phyloP scores from a whole-genome alignment of 2,113 vertebrate species.

The Sakesphorus luctuosus region DNA sequence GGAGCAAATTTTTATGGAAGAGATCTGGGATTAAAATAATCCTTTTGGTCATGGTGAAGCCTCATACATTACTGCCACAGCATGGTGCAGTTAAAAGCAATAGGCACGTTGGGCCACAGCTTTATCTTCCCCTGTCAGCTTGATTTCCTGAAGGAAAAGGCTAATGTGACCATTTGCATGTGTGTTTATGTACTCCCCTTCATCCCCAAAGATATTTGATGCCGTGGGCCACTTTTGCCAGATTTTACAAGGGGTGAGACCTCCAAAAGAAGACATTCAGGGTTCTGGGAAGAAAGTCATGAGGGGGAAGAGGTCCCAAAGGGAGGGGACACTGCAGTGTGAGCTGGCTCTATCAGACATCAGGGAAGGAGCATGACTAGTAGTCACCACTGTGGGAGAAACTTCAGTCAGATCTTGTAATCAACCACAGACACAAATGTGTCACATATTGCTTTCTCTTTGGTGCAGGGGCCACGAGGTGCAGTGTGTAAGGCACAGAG shows the following conservation, averaged over 20 bases:
- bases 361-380: neutral
- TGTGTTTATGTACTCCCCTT: neutral
- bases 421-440: rapidly evolving
- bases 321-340: neutral
- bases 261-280: neutral
- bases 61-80: neutral
- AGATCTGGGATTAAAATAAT: neutral
- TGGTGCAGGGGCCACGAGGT: neutral
- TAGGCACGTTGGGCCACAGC: neutral
- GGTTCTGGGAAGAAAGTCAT: neutral
- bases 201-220: neutral
- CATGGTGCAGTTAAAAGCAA: neutral
- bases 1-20: neutral
- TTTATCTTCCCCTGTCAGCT: neutral
- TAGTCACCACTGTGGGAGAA: neutral
- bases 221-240: neutral
- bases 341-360: neutral
- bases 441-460: neutral
- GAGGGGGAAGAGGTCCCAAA: neutral
- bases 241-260: neutral
- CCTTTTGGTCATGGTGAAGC: neutral
- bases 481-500: neutral
- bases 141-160: neutral
- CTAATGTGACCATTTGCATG: rapidly evolving
- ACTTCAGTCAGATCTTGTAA: neutral